phyloP scores from a whole-genome alignment of 2,888 invertebrate genomes.

The Pogonocherus hispidulus region DNA sequence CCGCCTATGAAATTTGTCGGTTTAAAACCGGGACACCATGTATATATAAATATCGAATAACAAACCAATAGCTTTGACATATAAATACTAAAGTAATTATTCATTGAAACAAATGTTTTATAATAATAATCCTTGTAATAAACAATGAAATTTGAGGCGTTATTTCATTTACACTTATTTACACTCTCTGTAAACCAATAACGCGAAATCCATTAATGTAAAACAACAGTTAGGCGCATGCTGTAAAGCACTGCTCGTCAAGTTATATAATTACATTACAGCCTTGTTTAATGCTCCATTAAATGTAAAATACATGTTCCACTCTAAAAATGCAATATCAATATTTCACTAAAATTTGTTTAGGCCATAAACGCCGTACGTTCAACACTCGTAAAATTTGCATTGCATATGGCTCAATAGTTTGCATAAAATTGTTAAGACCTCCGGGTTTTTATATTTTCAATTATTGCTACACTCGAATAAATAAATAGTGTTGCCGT shows the following conservation, averaged over 20 bases:
- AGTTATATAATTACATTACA: constrained; percentile 29
- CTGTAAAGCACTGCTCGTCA: constrained; percentile 29
- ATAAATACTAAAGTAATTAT: no score
- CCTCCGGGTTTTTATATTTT: neutral
- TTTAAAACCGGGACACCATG: no score
- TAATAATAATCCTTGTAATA: neutral
- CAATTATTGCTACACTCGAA: neutral
- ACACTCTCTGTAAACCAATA: constrained; percentile 16
- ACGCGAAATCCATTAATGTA: constrained; percentile 27
- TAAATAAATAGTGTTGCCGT: no score
- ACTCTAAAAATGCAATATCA: constrained; percentile 26
- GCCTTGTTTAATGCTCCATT: constrained; percentile 28
- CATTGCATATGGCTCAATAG: constrained; percentile 17
- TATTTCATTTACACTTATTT: neutral
- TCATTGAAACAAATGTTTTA: neutral
- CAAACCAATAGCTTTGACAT: no score
- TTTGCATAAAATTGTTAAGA: constrained; percentile 17
- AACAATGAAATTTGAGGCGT: neutral
- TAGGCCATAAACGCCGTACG: constrained; percentile 16
- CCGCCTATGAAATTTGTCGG: no score
- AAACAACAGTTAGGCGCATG: constrained; percentile 13
- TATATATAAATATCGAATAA: no score
- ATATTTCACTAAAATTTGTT: constrained; percentile 27
- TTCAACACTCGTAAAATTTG: constrained; percentile 15
- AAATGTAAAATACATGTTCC: constrained; percentile 27